Base-by-base conservation (phyloP, 2,888 invertebrate species). In the Nipponacmea schrenckii region DNA sequence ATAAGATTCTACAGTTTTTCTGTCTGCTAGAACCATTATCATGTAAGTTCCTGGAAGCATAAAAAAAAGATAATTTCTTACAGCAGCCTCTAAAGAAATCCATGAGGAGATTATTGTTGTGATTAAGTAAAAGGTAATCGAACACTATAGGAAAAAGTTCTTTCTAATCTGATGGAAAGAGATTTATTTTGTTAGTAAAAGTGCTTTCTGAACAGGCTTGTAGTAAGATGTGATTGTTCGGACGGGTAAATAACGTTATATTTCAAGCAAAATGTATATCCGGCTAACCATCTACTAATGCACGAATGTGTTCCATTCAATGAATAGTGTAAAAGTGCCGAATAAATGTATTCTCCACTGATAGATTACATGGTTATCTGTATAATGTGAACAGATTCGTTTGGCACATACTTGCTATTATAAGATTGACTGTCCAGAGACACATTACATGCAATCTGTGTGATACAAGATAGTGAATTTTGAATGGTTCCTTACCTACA, bases 31-130 rank as follows among this genome's bases (percentile, higher is more conserved):
- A 17, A 69, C 69, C 46, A 63, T 15, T 24, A 69, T 44, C 45
- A 69, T 15, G 45, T 64, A 69, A 8, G 69, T 63, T 27, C 69
- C 69, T 69, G 69, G 17, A 64, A 64, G 64, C 10, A 24, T 14
- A 64, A 64, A 39, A 64, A 5, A 39, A 17, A 27, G 10, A 4
- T 27, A 27, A 62, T 24, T 4, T n/a, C n/a, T 1, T 4, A 24
- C 4, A 62, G 15, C 5, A 62, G 17, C 8, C 1, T 20, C 4
- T 0, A 24, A 7, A 4, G 62, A 8, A 8, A 24, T 24, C n/a
- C 3, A 56, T 17, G 56, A 3, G 7, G 56, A 56, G 7, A 7
- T 3, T 4, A 20, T 3, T 4, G 56, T n/a, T 17, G 56, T n/a
- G 50, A 17, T 15, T 14, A 17, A 48, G 50, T 14, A 48, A 17